Evolutionary conservation across 2,888 invertebrate species (phyloP).

Genomic region (Listrodromus nycthemerus): DNA sequence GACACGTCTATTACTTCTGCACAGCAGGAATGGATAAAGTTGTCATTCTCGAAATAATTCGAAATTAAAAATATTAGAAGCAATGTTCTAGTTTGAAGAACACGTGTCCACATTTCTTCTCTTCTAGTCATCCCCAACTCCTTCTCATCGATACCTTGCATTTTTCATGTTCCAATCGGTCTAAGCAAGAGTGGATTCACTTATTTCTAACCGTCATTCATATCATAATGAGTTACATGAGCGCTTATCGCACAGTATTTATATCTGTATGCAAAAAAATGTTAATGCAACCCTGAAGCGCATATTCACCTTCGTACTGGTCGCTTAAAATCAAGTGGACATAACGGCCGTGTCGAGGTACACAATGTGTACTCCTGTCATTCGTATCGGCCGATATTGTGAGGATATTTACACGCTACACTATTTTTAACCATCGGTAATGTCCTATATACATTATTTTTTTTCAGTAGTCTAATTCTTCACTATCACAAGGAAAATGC

Average conservation of each 20-base stretch:
- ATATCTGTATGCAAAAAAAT: neutral
- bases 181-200: neutral
- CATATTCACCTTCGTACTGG: neutral
- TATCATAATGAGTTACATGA: neutral
- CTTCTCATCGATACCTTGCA: neutral
- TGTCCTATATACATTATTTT: neutral
- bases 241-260: neutral
- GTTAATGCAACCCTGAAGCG: neutral
- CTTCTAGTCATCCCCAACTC: neutral
- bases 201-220: neutral
- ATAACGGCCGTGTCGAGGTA: neutral
- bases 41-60: constrained; percentile 11
- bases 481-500: neutral
- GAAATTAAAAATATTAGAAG: constrained; percentile 48
- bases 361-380: neutral
- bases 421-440: neutral
- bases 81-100: constrained; percentile 20
- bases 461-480: neutral
- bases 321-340: neutral
- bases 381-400: neutral
- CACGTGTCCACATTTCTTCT: neutral
- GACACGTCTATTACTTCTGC: neutral
- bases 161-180: neutral
- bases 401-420: neutral
- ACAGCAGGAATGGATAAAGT: neutral